phyloP scores from a whole-genome alignment of 2,113 vertebrate species.

The Catagonus wagneri region DNA sequence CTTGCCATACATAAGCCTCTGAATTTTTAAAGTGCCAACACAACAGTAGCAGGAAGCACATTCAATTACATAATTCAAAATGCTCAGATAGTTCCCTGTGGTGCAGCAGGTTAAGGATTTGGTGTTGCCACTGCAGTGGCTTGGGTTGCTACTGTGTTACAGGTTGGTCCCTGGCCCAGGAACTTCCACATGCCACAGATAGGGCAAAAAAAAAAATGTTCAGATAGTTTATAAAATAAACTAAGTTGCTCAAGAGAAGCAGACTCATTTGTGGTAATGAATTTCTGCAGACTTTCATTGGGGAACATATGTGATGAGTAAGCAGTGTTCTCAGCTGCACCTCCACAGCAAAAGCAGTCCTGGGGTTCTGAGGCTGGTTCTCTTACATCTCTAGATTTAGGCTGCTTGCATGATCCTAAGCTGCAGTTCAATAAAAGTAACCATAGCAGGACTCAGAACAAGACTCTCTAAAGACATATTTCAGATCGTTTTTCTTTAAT shows the following conservation, averaged over 20 bases:
- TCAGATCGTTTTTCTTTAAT: background rate
- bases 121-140: too few species aligned
- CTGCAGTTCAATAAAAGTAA: background rate
- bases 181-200: too few species aligned
- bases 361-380: background rate
- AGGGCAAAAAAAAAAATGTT: too few species aligned
- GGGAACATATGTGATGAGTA: background rate
- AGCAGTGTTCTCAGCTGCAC: background rate
- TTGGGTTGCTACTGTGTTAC: too few species aligned
- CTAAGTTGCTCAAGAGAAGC: background rate
- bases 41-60: background rate
- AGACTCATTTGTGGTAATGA: background rate
- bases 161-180: too few species aligned
- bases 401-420: background rate
- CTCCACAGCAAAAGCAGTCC: background rate
- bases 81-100: background rate
- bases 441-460: background rate
- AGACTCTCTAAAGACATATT: background rate
- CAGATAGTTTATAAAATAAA: conserved; percentile 18
- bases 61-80: conserved; percentile 38
- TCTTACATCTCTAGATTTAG: background rate
- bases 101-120: too few species aligned
- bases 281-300: background rate
- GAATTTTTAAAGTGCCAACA: conserved; percentile 22
- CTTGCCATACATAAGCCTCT: conserved; percentile 14